phyloP scores from a whole-genome alignment of 2,797 vertebrate species.

The Pipistrellus kuhlii region DNA sequence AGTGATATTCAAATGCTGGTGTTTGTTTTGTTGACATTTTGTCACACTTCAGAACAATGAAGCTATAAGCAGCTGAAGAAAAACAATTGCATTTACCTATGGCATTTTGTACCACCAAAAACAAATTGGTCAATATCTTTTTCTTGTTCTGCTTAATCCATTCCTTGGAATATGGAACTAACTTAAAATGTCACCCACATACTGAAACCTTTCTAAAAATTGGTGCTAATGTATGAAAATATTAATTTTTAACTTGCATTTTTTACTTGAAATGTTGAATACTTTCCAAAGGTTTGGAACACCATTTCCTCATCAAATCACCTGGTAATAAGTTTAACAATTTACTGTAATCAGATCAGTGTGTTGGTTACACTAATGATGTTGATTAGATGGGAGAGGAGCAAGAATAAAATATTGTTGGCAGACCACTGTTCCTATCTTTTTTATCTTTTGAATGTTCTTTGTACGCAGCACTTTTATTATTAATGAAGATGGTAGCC shows the following conservation, averaged over 20 bases:
- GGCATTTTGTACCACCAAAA: background rate
- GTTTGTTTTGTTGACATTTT: background rate
- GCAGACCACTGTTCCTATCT: background rate
- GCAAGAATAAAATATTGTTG: background rate
- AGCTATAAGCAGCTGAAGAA: background rate
- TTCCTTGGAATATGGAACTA: background rate
- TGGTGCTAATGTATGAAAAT: background rate
- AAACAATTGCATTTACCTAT: background rate
- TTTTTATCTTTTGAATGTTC: background rate
- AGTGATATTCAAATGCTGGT: background rate
- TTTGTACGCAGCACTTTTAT: background rate
- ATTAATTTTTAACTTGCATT: background rate
- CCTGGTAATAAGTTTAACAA: background rate
- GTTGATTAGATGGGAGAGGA: background rate
- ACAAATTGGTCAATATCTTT: background rate
- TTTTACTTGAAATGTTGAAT: slow-evolving; percentile 6
- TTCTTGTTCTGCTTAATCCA: background rate
- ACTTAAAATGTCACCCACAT: background rate
- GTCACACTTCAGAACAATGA: background rate
- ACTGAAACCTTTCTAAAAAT: background rate
- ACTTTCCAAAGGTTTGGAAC: background rate
- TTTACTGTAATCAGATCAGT: background rate
- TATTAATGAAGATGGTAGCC: background rate
- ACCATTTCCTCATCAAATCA: background rate
- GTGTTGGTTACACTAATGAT: background rate